Evolutionary conservation across 2,888 invertebrate genomes (phyloP).

Genomic region (Plemyria rubiginata): DNA sequence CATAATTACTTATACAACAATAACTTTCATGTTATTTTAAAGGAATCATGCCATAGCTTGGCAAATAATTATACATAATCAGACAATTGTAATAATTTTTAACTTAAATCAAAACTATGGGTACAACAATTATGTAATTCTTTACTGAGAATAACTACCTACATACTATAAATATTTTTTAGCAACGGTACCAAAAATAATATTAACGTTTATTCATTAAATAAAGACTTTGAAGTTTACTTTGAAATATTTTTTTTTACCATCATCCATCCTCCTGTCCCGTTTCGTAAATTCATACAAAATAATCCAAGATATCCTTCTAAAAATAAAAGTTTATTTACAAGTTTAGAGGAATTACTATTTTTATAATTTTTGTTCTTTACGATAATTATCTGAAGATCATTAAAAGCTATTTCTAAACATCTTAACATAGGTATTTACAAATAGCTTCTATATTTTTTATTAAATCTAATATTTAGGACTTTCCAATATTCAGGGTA

Average conservation of each 20-base stretch:
- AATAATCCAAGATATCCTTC: slow-evolving; percentile 62
- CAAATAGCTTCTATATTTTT: slow-evolving; percentile 68
- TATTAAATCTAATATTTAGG: slow-evolving; percentile 49
- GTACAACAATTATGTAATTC: slow-evolving; percentile 27
- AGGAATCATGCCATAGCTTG: slow-evolving; percentile 17
- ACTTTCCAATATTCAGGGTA: slow-evolving; percentile 46
- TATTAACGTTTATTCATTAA: slow-evolving; percentile 11
- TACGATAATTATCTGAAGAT: slow-evolving; percentile 65
- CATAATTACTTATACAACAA: slow-evolving; percentile 10
- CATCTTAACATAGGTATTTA: slow-evolving; percentile 60
- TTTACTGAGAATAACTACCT: slow-evolving; percentile 19
- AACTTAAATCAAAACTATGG: slow-evolving; percentile 5
- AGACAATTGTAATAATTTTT: slow-evolving; percentile 16
- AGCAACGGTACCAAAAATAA: slow-evolving; percentile 14
- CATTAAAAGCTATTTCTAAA: slow-evolving; percentile 79
- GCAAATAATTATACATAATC: slow-evolving; percentile 20
- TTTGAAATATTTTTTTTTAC: slow-evolving; percentile 13
- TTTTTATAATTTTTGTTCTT: slow-evolving; percentile 70
- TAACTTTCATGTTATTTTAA: slow-evolving; percentile 22
- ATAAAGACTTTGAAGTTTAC: slow-evolving; percentile 12
- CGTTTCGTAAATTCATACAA: slow-evolving; percentile 42
- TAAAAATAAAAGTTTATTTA: slow-evolving; percentile 83
- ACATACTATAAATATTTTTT: slow-evolving; percentile 19
- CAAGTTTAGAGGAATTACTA: slow-evolving; percentile 76
- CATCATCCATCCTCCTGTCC: slow-evolving; percentile 15